Evolutionary conservation across 2,888 invertebrate species (phyloP).

Genomic region (Drosophila mulleri): DNA sequence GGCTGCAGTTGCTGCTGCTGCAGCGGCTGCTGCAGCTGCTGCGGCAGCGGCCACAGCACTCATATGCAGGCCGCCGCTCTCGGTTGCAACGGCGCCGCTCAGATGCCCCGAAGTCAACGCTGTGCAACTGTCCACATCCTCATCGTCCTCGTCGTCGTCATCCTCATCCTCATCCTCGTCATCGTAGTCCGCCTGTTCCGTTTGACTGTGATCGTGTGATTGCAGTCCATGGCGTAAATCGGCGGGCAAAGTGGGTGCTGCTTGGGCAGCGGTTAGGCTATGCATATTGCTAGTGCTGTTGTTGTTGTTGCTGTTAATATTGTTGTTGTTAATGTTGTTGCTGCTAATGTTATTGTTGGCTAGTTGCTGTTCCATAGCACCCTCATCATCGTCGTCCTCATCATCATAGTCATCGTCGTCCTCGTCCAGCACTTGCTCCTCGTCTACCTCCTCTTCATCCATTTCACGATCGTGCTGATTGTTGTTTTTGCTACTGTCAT

Average conservation of each 20-base stretch:
- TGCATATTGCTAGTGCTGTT: slow-evolving; percentile 8
- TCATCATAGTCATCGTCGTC: slow-evolving; percentile 53
- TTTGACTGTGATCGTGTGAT: slow-evolving; percentile 26
- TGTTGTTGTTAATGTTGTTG: slow-evolving; percentile 43
- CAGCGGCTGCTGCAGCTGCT: slow-evolving; percentile 68
- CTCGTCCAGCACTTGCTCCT: slow-evolving; percentile 44
- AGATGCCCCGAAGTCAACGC: slow-evolving; percentile 51
- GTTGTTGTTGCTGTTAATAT: slow-evolving; percentile 35
- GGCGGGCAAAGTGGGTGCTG: slow-evolving; percentile 38
- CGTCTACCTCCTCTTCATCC: slow-evolving; percentile 29
- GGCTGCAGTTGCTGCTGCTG: slow-evolving; percentile 60
- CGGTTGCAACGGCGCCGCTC: slow-evolving; percentile 51
- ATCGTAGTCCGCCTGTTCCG: slow-evolving; percentile 40
- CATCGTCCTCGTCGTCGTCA: slow-evolving; percentile 62
- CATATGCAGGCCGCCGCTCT: slow-evolving; percentile 59
- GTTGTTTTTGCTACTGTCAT: slow-evolving; percentile 30
- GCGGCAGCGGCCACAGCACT: slow-evolving; percentile 65
- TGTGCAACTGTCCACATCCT: slow-evolving; percentile 52
- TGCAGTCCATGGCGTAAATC: slow-evolving; percentile 56
- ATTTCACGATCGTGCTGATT: slow-evolving; percentile 38
- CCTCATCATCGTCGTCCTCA: slow-evolving; percentile 51
- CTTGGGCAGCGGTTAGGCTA: slow-evolving; percentile 4
- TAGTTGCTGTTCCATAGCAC: slow-evolving; percentile 41
- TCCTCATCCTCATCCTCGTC: slow-evolving; percentile 65
- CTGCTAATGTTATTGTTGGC: too few relatives aligned